Evolutionary conservation across 2,113 vertebrate genomes (phyloP).

Genomic region (Mohoua ochrocephala): DNA sequence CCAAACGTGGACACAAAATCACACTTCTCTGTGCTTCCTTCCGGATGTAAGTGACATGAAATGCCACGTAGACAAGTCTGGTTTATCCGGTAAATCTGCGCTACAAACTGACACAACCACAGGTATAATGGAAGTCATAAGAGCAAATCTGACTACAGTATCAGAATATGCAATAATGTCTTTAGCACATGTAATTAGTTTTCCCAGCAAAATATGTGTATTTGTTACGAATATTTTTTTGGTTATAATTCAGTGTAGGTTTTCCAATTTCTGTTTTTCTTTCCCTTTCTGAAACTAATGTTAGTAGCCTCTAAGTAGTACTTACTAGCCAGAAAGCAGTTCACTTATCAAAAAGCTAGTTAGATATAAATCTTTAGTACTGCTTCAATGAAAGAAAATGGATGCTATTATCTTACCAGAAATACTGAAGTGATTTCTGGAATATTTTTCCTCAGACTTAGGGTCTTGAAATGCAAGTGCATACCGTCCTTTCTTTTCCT

Average conservation of each 20-base stretch:
- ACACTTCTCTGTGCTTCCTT: constrained; percentile 33
- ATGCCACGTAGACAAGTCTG: constrained; percentile 7
- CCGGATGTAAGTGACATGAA: constrained; percentile 36
- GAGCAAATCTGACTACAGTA: not conserved
- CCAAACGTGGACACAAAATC: constrained; percentile 74
- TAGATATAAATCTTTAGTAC: not conserved
- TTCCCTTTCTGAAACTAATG: not conserved
- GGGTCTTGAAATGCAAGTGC: not conserved
- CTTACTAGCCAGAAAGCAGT: not conserved
- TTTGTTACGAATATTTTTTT: not conserved
- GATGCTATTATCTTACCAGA: not conserved
- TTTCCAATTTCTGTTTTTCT: not conserved
- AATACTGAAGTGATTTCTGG: not conserved
- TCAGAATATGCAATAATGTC: not conserved
- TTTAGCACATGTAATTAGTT: not conserved
- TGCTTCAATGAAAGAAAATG: not conserved
- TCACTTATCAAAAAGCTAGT: not conserved
- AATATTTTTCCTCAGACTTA: not conserved
- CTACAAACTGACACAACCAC: not conserved
- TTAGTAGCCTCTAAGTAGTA: not conserved
- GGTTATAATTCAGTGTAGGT: not conserved
- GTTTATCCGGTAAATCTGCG: not conserved
- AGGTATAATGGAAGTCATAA: constrained; percentile 21
- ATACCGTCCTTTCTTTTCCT: not conserved
- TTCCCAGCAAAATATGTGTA: not conserved